Evolutionary conservation across 1,140 invertebrate genomes (phyloP).

Genomic region (Papilio aristodemus): DNA sequence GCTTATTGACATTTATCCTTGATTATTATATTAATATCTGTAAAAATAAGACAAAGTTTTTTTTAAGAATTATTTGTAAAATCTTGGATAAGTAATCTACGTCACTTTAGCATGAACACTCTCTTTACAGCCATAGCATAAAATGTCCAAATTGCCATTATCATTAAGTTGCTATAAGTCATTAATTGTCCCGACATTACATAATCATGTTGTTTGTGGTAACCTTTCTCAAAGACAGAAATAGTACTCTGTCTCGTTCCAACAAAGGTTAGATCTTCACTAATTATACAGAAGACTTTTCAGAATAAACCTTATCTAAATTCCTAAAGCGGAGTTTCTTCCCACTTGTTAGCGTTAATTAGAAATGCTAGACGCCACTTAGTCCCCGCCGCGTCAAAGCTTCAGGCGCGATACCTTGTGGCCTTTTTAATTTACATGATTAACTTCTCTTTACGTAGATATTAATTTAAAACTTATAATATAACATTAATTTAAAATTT

Average conservation of each 20-base stretch:
- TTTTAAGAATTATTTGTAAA: too few species aligned
- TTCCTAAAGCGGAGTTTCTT: conserved; percentile 9
- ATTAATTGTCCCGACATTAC: too few species aligned
- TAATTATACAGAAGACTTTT: conserved; percentile 13
- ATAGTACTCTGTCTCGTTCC: not conserved
- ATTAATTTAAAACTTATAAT: not conserved
- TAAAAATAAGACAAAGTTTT: too few species aligned
- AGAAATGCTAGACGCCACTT: conserved; percentile 22
- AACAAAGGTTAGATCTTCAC: not conserved
- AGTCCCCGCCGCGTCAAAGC: not conserved
- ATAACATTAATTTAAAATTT: too few species aligned
- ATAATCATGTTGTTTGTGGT: too few species aligned
- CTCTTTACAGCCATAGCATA: too few species aligned
- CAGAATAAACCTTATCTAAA: conserved; percentile 13
- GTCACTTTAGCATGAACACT: too few species aligned
- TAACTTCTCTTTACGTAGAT: not conserved
- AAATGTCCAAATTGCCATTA: too few species aligned
- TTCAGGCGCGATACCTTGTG: not conserved
- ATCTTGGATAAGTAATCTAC: too few species aligned
- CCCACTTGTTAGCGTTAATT: conserved; percentile 28
- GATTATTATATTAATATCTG: too few species aligned
- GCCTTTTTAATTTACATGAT: conserved; percentile 3
- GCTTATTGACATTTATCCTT: not conserved
- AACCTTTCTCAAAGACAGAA: not conserved
- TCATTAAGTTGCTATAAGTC: too few species aligned